Base-by-base conservation (phyloP, 2,797 vertebrate genomes). In the Lagodon rhomboides region DNA sequence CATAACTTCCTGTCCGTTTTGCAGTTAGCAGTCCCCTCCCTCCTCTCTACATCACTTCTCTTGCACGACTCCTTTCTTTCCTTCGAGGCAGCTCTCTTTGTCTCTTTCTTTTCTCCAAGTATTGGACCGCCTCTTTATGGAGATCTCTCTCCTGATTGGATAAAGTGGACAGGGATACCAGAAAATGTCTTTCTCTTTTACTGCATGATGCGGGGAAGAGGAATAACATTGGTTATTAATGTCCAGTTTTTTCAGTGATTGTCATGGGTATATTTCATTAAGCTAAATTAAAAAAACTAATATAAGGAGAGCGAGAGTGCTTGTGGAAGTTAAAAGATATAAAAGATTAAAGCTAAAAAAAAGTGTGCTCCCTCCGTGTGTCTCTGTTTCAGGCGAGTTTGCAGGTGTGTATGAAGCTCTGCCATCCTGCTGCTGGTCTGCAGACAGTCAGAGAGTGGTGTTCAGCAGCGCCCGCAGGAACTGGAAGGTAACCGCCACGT, bases 401-500 rank as follows among this genome's bases (percentile, higher is more conserved):
- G 92, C 95, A 0, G 96, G 97, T 27, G 76, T 97, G 50, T 97
- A 97, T 2, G 25, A 93, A 7, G 77, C 93, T 0, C 87, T 91
- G 77, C 87, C 95, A 0, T 62, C 30, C 0, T 70, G 25, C 74
- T 97, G 97, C 87, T 97, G 96, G 97, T 96, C 96, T 5, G 85
- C 91, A 1, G 95, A 97, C 90, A 93, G 93, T 84, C 93, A 89
- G 58, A 90, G 91, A 75, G 90, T 95, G 0, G 82, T 96, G 65
- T 95, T 97, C 89, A 94, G 93, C 91, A 97, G 95, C 25, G 91
- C 95, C 2, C 87, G 94, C 86, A 93, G 92, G 77, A 97, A 97
- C 93, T 84, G 83, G 80, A 96, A 92, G 69, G 97, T 97, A 91
- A 72, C 7, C 8, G 27, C 10, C 27, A 49, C 27, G 13, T 30